phyloP scores from a whole-genome alignment of 2,888 invertebrate species.

The Crocallis elinguaria region DNA sequence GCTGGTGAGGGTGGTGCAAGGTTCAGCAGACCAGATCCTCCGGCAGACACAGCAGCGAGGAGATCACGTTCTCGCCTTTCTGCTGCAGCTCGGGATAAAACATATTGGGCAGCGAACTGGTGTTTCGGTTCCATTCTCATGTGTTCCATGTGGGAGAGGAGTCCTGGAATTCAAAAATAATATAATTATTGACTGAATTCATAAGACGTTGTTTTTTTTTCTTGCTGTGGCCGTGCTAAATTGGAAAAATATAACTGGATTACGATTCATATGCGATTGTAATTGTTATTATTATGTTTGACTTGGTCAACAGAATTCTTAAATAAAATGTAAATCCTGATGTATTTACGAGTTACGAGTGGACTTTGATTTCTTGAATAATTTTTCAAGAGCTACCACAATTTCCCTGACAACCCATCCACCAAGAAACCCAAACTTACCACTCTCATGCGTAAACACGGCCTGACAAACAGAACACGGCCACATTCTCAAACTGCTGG shows the following conservation, averaged over 20 bases:
- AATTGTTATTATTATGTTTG: no score
- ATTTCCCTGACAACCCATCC: neutral
- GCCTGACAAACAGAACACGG: conserved; percentile 98
- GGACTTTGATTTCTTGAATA: no score
- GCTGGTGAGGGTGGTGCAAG: conserved; percentile 94
- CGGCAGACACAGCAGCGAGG: conserved; percentile 87
- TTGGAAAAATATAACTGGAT: neutral
- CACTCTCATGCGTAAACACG: conserved; percentile 97
- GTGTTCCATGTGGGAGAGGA: conserved; percentile 97
- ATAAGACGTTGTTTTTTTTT: neutral
- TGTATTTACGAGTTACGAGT: no score
- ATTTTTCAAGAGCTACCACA: no score
- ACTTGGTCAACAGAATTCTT: no score
- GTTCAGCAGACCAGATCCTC: conserved; percentile 86
- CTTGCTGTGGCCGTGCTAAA: neutral
- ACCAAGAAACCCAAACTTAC: conserved; percentile 75
- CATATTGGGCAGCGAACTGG: conserved; percentile 97
- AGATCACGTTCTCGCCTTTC: conserved; percentile 94
- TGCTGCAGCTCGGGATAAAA: conserved; percentile 94
- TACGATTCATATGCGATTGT: no score
- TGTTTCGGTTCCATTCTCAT: conserved; percentile 99
- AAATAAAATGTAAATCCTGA: no score
- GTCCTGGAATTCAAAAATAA: conserved; percentile 86
- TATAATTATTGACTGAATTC: neutral
- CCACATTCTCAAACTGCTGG: conserved; percentile 96